Percentiles rank a stretch among this genome's conserved stretches.
phyloP scores from a whole-genome alignment of 1,140 invertebrate species.

The Dysdera silvatica region DNA sequence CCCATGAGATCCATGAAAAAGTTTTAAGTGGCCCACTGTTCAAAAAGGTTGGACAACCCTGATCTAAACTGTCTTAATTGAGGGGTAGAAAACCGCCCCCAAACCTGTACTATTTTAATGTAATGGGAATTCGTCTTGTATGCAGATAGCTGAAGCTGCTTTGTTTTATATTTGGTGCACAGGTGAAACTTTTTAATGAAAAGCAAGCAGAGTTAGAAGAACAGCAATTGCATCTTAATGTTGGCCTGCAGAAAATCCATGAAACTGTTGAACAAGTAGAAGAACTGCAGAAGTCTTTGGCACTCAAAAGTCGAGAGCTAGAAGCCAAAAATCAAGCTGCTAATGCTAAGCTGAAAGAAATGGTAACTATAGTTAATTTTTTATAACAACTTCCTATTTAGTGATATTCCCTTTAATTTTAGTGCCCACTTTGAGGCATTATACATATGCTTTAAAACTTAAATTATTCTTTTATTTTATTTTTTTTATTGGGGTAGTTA shows the following conservation, averaged over 20 bases:
- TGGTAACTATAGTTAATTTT: conserved; percentile 52
- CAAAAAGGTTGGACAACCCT: too few relatives aligned
- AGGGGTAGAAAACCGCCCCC: too few relatives aligned
- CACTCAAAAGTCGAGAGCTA: conserved; percentile 90
- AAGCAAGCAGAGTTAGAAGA: conserved; percentile 97
- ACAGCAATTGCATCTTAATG: conserved; percentile 96
- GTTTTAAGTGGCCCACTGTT: too few relatives aligned
- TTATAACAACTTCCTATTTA: background rate
- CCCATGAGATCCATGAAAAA: too few relatives aligned
- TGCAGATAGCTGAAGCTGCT: background rate
- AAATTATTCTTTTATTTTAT: background rate
- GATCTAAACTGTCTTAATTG: too few relatives aligned
- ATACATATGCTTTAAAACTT: background rate
- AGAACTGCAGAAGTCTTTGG: conserved; percentile 97
- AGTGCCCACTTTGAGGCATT: background rate
- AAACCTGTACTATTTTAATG: too few relatives aligned
- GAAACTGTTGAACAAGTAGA: conserved; percentile 99
- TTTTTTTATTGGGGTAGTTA: conserved; percentile 43
- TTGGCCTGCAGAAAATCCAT: conserved; percentile 95
- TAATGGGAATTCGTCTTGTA: too few relatives aligned
- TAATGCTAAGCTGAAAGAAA: conserved; percentile 95
- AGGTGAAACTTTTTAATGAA: conserved; percentile 88
- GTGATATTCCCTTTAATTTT: background rate
- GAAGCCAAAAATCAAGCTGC: conserved; percentile 99
- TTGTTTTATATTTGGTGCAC: background rate